Conservation (phyloP, 1,140 invertebrate species). For the Drosophila yakuba region DNA sequence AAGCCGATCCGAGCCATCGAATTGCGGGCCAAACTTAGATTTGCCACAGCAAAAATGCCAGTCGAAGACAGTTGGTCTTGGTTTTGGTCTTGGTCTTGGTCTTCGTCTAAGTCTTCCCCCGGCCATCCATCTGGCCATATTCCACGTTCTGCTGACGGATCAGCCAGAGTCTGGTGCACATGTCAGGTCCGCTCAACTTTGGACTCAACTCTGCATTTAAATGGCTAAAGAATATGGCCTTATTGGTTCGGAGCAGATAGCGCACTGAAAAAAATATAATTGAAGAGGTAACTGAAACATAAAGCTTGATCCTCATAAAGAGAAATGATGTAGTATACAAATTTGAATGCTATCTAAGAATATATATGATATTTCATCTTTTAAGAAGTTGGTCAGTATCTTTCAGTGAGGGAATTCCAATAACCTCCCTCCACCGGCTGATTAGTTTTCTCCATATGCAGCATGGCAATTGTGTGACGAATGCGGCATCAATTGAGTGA, state of each 20-base stretch:
- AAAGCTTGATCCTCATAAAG: too few species aligned
- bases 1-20: conserved; percentile 33
- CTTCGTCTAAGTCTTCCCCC: too few species aligned
- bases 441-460: conserved; percentile 45
- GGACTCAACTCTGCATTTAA: conserved; percentile 33
- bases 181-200: conserved; percentile 37
- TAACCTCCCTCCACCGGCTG: neutral
- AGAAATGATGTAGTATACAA: too few species aligned
- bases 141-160: conserved; percentile 38
- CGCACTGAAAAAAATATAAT: conserved; percentile 20
- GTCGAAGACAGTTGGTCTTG: conserved; percentile 16
- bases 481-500: conserved; percentile 56
- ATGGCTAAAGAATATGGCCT: conserved; percentile 21
- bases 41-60: conserved; percentile 30
- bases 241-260: conserved; percentile 1
- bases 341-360: too few species aligned
- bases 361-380: neutral
- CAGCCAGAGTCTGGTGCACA: conserved; percentile 19
- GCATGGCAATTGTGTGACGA: conserved; percentile 62
- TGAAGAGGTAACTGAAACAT: neutral
- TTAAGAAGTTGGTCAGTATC: neutral
- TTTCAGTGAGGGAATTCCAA: conserved; percentile 8
- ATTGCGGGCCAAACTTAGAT: conserved; percentile 30
- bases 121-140: conserved; percentile 18
- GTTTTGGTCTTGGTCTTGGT: too few species aligned